Conservation (phyloP, 2,113 vertebrate genomes). For the Eulemur macaco region DNA sequence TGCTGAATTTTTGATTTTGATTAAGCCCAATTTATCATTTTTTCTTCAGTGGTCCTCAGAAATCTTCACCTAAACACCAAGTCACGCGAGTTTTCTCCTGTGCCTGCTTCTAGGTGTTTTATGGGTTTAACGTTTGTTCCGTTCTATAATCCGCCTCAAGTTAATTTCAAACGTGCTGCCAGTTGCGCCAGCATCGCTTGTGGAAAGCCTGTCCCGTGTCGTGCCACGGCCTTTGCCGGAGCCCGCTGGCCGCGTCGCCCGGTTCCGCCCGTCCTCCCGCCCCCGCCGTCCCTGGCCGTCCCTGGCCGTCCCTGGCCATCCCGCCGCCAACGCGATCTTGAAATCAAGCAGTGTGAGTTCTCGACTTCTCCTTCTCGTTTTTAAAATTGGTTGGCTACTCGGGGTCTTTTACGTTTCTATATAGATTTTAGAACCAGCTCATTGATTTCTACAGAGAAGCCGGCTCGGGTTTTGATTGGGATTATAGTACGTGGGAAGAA, state of each 20-base stretch:
- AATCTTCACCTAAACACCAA: neutral
- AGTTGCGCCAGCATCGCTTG: neutral
- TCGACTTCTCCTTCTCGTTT: neutral
- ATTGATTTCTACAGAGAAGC: neutral
- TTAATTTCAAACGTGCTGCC: neutral
- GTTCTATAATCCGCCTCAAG: neutral
- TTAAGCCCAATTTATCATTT: no score
- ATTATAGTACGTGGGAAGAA: neutral
- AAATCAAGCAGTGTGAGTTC: neutral
- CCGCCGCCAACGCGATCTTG: neutral
- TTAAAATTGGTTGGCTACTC: neutral
- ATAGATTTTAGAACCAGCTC: neutral
- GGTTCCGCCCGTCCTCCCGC: neutral
- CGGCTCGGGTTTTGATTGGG: neutral
- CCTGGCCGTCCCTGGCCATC: no score
- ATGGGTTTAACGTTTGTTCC: neutral
- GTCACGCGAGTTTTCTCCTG: neutral
- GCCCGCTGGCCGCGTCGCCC: fast-evolving
- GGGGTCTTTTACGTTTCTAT: neutral
- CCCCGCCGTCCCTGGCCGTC: no score
- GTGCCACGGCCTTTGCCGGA: neutral
- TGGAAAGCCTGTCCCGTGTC: neutral
- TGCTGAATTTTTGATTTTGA: neutral
- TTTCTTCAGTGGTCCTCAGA: neutral
- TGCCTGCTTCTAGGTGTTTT: neutral